Base-by-base conservation (phyloP, 2,113 vertebrate genomes). In the Sturnus vulgaris region DNA sequence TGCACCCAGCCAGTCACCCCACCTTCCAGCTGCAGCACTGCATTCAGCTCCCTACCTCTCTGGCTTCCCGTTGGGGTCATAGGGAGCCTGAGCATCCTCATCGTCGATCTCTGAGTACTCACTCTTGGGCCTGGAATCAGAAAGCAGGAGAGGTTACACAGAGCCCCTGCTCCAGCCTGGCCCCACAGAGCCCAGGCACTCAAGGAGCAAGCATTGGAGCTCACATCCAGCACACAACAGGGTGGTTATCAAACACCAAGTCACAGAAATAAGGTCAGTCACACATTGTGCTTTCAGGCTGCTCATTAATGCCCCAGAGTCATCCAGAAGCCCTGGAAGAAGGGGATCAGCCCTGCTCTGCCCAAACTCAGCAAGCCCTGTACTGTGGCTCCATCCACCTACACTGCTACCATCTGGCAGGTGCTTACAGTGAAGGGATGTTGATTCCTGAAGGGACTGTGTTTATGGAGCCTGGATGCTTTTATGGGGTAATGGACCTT, bases 51-150 rank as follows among this genome's bases (percentile, higher is more conserved):
- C 97, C 95, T 64, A 99, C 99, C 99, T 98, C 92, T 99, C 99
- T 27, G 99, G 99, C 91, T 99, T 99, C 84, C 99, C 99, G 0
- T 99, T 99, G 65, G 99, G 99, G 93, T 99, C 99, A 1, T 99
- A 99, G 3, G 98, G 98, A 61, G 99, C 99, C 93, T 99, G 98
- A 6, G 99, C 98, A 83, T 99, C 99, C 10, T 99, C 99, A 20
- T 99, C 99, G 1, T 99, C 99, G 1, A 99, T 98, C 97, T 99
- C 99, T 0, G 99, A 99, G 95, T 99, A 99, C 85, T 99, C 99
- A 6, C 99, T 99, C 98, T 99, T 99, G 4, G 99, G 99, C 99
- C 99, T 99, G 90, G 35, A 44, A 95, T 28, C 40, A 94, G 86
- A 92, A 66, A 91, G 81, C n/a, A 81, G 69, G 30, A 31, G 22